These are phyloP conservation scores for Oryctolagus cuniculus DNA, from an alignment of 2,113 vertebrate genomes.

Conservation along the genomic window DNA sequence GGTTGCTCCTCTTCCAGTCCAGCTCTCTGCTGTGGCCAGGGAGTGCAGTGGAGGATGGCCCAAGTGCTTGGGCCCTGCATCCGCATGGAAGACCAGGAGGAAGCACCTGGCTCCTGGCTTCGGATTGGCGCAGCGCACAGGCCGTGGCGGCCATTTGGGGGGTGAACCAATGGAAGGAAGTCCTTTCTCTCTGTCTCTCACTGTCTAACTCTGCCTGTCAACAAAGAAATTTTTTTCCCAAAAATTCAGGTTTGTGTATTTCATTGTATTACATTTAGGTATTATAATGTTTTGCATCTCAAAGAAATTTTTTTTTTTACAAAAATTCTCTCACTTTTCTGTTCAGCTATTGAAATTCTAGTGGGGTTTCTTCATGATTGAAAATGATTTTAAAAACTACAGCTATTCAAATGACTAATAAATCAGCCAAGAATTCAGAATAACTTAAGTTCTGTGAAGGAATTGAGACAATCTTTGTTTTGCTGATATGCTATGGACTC, in stretches of 20 bases:
- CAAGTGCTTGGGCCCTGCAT: no score
- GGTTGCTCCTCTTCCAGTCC: no score
- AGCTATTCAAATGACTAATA: not conserved
- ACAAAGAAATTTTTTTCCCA: not conserved
- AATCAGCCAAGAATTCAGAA: not conserved
- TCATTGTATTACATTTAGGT: slow-evolving; percentile 5
- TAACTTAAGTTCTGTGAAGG: not conserved
- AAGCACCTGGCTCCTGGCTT: no score
- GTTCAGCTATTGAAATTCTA: not conserved
- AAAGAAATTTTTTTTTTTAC: not conserved
- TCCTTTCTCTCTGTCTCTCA: no score
- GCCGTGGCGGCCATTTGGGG: no score
- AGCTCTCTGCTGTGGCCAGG: no score
- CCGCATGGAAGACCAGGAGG: no score
- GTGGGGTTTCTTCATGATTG: not conserved
- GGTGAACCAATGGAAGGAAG: no score
- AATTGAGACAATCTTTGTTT: not conserved
- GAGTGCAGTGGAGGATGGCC: no score
- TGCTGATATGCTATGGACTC: not conserved
- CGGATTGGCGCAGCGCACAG: no score
- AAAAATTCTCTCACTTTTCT: not conserved
- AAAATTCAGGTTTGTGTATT: not conserved
- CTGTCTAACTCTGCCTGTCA: no score
- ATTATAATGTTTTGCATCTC: no score
- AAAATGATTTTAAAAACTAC: not conserved